phyloP scores from a whole-genome alignment of 2,113 vertebrate species.

The Eudorcas thomsonii region DNA sequence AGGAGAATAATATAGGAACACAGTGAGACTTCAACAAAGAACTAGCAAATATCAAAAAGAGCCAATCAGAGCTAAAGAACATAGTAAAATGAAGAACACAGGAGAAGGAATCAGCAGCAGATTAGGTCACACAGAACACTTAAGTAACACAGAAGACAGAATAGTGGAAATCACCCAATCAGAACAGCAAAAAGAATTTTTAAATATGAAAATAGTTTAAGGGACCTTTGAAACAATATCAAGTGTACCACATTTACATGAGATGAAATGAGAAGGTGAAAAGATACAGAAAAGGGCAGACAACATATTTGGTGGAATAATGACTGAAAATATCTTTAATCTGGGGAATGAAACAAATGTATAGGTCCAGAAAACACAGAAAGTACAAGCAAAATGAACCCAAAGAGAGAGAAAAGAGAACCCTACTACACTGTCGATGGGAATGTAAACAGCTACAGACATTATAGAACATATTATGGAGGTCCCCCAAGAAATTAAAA shows the following conservation, averaged over 20 bases:
- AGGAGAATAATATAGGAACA: background rate
- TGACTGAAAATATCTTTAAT: background rate
- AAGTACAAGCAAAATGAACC: background rate
- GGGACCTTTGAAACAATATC: background rate
- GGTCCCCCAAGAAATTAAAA: background rate
- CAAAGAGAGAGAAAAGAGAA: background rate
- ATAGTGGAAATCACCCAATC: background rate
- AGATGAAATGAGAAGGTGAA: background rate
- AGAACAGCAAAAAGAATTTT: background rate
- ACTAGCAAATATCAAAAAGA: background rate
- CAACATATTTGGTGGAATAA: background rate
- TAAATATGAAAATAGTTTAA: background rate
- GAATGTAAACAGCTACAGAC: background rate
- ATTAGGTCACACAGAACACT: background rate
- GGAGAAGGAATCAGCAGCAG: background rate
- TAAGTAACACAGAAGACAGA: background rate
- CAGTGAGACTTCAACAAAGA: background rate
- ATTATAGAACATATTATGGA: background rate
- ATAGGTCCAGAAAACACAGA: background rate
- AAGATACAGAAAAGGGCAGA: background rate
- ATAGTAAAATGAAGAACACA: background rate
- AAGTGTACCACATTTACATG: background rate
- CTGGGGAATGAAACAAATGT: background rate
- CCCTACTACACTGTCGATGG: background rate
- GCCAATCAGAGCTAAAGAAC: background rate